Base-by-base conservation (phyloP, 2,888 invertebrate species). In the Harpalus rubripes region DNA sequence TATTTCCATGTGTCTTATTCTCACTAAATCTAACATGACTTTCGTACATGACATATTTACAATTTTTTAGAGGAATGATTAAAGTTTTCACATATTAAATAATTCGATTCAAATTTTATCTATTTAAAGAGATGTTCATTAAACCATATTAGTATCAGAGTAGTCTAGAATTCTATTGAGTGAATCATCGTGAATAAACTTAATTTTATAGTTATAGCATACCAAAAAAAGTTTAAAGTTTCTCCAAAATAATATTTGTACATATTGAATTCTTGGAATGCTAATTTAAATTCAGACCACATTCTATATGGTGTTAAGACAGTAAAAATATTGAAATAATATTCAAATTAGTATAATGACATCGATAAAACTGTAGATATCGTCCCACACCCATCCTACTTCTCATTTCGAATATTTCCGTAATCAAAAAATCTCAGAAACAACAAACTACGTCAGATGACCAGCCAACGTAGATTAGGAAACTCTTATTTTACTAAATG, bases 401-500 rank as follows among this genome's bases (percentile, higher is more conserved):
- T 74, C 32, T 74, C 18, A 52, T n/a, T 44, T 41, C 18, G 44
- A 56, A 74, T 74, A 22, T 52, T 74, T 52, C 74, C 52, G 16
- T 74, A 18, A 74, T 74, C 18, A 74, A 56, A 74, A 74, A 74
- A 74, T 74, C 74, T 74, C 52, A 52, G 44, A 74, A 74, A 74
- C 52, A 74, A 74, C 32, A 26, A 74, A 74, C 44, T 74, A 74
- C 74, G 74, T 72, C 72, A 72, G 44, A 44, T 74, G 12, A 63
- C 22, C 72, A 44, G 18, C 44, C 72, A 74, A 68, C 16, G 32
- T 32, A 22, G 61, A 59, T 61, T 74, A 74, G 83, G 83, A 83
- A 74, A 83, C 58, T 76, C 76, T 83, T 59, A 83, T 83, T 83
- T 22, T 83, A 61, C 44, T 74, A 59, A 58, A 65, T 83, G 61